Base-by-base conservation (phyloP, 2,888 invertebrate species). In the Macrophya annulata region DNA sequence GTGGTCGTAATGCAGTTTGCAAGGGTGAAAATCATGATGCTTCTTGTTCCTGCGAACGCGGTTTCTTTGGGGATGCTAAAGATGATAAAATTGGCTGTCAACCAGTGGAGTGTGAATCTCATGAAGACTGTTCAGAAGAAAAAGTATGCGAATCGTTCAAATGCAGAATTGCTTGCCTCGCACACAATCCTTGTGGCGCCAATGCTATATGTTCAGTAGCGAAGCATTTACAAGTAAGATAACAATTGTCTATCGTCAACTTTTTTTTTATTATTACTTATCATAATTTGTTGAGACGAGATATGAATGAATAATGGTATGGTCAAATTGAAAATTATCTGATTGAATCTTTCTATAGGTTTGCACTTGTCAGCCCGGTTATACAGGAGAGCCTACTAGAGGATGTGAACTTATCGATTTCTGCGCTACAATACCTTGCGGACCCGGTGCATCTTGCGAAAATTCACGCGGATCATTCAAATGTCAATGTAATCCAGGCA, bases 291-390 rank as follows among this genome's bases (percentile, higher is more conserved):
- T 45, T 74, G 4, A 74, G 72, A 31, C 45, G 1, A 21, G n/a
- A 21, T 45, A 10, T 21, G 9, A 74, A 55, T 10, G 21, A n/a
- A 68, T 68, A 62, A 43, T 74, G 21, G 48, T 1, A 72, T 2
- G 21, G 72, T 45, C 45, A 6, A 77, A 17, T 6, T 31, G 17
- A 68, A 17, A 68, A 68, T n/a, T n/a, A 55, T 55, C n/a, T n/a
- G 25, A 84, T 65, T 48, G 17, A 71, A 21, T 21, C 2, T 82
- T 84, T n/a, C 79, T 81, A 4, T 82, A 93, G 91, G 90, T 96
- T 0, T 97, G 97, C 91, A 97, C 97, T 89, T 98, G 98, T 92
- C 98, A 98, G 93, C 98, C 98, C 15, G 98, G 98, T 0, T 98
- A 96, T 90, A 97, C 97, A 0, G 98, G 98, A 4, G 96, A 98